Evolutionary conservation across 2,888 invertebrate genomes (phyloP).

Genomic region (Agapostemon virescens): DNA sequence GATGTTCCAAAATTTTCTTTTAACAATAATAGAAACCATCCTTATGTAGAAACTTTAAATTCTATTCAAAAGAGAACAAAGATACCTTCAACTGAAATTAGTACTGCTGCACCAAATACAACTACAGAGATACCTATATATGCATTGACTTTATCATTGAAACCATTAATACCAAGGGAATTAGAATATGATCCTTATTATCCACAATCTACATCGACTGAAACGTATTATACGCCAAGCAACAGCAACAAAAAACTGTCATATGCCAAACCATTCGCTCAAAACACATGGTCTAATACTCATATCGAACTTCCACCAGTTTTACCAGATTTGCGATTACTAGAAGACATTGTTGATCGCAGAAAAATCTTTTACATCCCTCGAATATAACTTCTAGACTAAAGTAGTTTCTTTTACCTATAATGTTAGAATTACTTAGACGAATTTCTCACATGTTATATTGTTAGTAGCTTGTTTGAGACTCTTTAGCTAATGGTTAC

Average conservation of each 20-base stretch:
- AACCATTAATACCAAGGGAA: slow-evolving; percentile 69
- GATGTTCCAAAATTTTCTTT: slow-evolving; percentile 4
- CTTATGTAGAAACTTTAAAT: slow-evolving; percentile 70
- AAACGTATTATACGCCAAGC: slow-evolving; percentile 71
- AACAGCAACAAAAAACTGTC: slow-evolving; percentile 44
- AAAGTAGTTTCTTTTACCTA: neutral
- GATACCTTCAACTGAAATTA: neutral
- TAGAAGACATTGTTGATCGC: slow-evolving; percentile 76
- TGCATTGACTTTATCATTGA: slow-evolving; percentile 66
- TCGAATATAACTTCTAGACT: slow-evolving; percentile 57
- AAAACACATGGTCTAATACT: slow-evolving; percentile 32
- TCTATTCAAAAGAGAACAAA: slow-evolving; percentile 70
- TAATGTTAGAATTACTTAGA: neutral
- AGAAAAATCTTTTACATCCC: slow-evolving; percentile 75
- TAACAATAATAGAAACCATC: slow-evolving; percentile 58
- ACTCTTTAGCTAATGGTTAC: slow-evolving; percentile 2
- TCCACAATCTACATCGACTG: slow-evolving; percentile 71
- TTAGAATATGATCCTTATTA: slow-evolving; percentile 76
- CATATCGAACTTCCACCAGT: slow-evolving; percentile 72
- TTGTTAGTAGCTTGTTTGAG: neutral
- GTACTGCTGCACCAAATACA: slow-evolving; percentile 43
- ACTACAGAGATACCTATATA: slow-evolving; percentile 68
- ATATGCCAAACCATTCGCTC: slow-evolving; percentile 40
- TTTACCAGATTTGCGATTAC: slow-evolving; percentile 74
- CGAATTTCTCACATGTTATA: neutral